Percentiles rank a stretch among this genome's conserved stretches.
phyloP scores from a whole-genome alignment of 92 coral and sea anemone species.

The Metridium senile region DNA sequence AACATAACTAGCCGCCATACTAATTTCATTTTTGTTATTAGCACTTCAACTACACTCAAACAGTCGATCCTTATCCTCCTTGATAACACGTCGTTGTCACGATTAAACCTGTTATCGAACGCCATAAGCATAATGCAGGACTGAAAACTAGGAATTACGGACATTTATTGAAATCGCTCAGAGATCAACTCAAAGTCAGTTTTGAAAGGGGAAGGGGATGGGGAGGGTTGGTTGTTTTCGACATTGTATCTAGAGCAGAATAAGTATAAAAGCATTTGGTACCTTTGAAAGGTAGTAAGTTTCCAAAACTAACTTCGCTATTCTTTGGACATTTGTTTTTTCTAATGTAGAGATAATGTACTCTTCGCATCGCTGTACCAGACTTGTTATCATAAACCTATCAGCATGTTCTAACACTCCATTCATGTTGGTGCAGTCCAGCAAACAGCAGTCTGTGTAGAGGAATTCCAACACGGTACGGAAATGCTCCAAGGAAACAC shows the following conservation, averaged over 20 bases:
- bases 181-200: too few species aligned
- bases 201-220: neutral
- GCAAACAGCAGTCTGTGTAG: constrained; percentile 49
- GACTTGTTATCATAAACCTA: constrained; percentile 33
- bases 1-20: too few species aligned
- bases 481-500: constrained; percentile 41
- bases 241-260: too few species aligned
- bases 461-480: constrained; percentile 50
- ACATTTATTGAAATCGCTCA: too few species aligned
- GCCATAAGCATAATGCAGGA: too few species aligned
- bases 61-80: too few species aligned
- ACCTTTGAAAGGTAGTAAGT: constrained; percentile 8
- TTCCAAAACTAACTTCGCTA: constrained; percentile 18
- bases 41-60: too few species aligned
- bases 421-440: constrained; percentile 22
- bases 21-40: too few species aligned
- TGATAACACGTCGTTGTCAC: too few species aligned
- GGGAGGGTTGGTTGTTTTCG: neutral
- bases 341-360: constrained; percentile 9
- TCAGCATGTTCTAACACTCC: constrained; percentile 55
- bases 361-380: constrained; percentile 52
- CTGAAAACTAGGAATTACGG: too few species aligned
- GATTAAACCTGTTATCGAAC: too few species aligned
- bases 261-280: too few species aligned
- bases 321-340: neutral